Conservation (phyloP, 2,113 vertebrate species). For the Phaetusa simplex region DNA sequence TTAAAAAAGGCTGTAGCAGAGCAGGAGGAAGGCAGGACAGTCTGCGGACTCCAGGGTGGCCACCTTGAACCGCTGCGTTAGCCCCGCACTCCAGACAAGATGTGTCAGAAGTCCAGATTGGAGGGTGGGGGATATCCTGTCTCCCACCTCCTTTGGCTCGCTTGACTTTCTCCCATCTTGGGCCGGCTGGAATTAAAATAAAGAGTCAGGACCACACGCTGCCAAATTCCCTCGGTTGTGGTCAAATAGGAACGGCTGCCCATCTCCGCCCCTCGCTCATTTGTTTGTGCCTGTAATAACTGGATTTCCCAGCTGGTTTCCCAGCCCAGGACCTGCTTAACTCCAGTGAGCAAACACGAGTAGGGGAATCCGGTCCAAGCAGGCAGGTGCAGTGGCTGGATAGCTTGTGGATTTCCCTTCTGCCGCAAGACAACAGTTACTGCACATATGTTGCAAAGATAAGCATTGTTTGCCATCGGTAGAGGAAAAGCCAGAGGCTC, state of each 20-base stretch:
- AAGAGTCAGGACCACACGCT: not conserved
- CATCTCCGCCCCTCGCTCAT: not conserved
- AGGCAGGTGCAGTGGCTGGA: constrained; percentile 54
- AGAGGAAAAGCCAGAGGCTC: not conserved
- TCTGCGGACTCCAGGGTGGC: not conserved
- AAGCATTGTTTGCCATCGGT: not conserved
- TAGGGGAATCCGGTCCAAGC: constrained; percentile 22
- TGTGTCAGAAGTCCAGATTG: constrained; percentile 18
- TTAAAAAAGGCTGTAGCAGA: not conserved
- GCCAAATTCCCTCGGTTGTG: not conserved
- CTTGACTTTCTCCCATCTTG: not conserved
- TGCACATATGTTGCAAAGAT: constrained; percentile 26
- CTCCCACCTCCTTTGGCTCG: constrained; percentile 9
- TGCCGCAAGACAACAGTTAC: not conserved
- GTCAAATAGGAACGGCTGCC: not conserved
- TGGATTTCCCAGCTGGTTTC: constrained; percentile 45
- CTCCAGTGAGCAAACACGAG: not conserved
- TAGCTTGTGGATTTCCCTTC: constrained; percentile 60
- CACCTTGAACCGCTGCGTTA: fast-evolving
- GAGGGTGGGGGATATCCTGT: not conserved
- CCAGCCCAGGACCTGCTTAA: constrained; percentile 29
- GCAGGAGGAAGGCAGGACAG: not conserved
- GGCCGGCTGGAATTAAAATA: not conserved
- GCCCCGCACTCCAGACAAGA: not conserved
- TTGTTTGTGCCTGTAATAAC: not conserved